phyloP scores from a whole-genome alignment of 2,797 vertebrate species.

The Tympanoctomys barrerae region DNA sequence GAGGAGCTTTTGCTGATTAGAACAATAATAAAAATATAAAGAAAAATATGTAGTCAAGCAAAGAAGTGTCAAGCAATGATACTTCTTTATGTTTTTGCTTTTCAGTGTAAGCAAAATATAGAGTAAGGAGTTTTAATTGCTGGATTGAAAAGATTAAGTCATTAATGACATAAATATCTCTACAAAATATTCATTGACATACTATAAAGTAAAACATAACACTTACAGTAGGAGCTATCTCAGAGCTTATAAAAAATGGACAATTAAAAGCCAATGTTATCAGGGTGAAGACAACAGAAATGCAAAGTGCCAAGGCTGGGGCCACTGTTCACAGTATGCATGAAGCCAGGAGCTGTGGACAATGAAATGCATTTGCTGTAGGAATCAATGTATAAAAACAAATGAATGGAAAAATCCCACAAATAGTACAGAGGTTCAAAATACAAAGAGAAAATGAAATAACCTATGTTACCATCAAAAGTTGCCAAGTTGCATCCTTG shows the following conservation, averaged over 20 bases:
- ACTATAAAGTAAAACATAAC: neutral
- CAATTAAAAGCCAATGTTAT: neutral
- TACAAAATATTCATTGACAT: neutral
- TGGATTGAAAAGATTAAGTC: neutral
- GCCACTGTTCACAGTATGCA: fast-evolving
- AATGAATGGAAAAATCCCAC: neutral
- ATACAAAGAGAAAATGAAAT: neutral
- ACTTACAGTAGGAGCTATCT: neutral
- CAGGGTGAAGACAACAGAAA: neutral
- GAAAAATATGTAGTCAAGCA: neutral
- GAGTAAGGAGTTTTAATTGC: neutral
- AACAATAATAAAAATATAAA: neutral
- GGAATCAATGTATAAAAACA: neutral
- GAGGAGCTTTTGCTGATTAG: neutral
- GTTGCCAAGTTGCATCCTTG: neutral
- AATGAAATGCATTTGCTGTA: neutral
- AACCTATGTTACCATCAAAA: neutral
- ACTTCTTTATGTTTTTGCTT: neutral
- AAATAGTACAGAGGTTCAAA: neutral
- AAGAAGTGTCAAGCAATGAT: neutral
- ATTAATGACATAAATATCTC: neutral
- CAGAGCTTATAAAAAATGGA: neutral
- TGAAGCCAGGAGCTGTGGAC: fast-evolving
- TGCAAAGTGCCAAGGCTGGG: neutral
- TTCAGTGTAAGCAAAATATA: neutral